A percentile compares a stretch with the other conserved stretches of the same genome.
phyloP scores from a whole-genome alignment of 2,113 vertebrate genomes.

The Thalassoma bifasciatum region DNA sequence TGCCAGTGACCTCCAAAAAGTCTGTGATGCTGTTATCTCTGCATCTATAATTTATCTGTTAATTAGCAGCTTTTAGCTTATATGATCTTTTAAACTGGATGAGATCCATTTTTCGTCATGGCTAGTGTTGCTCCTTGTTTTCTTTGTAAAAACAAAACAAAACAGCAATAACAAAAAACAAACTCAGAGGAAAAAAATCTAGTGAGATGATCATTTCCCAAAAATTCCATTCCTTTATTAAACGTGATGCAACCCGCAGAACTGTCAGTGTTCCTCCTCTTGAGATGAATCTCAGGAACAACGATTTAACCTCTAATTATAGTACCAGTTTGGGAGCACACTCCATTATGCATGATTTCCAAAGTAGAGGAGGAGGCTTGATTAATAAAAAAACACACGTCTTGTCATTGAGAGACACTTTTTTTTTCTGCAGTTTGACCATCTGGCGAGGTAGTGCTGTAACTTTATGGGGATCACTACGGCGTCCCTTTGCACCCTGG shows the following conservation, averaged over 20 bases:
- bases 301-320: conserved; percentile 37
- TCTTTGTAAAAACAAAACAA: too few relatives aligned
- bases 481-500: conserved; percentile 45
- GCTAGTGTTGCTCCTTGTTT: too few relatives aligned
- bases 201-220: background rate
- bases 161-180: too few relatives aligned
- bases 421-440: conserved; percentile 40
- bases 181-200: too few relatives aligned
- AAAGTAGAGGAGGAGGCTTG: conserved; percentile 16
- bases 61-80: too few relatives aligned
- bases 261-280: background rate
- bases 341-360: conserved; percentile 7
- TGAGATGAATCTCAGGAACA: conserved; percentile 9
- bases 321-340: conserved; percentile 4
- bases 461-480: conserved; percentile 10
- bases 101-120: too few relatives aligned
- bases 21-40: too few relatives aligned
- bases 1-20: too few relatives aligned
- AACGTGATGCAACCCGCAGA: conserved; percentile 4
- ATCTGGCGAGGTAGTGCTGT: conserved; percentile 58
- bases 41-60: too few relatives aligned
- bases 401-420: conserved; percentile 27
- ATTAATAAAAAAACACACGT: conserved; percentile 46
- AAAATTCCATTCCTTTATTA: background rate
- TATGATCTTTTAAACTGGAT: too few relatives aligned